These are phyloP conservation scores for Tetranychus urticae DNA, from an alignment of 1,140 invertebrate species.

Conservation along the genomic window DNA sequence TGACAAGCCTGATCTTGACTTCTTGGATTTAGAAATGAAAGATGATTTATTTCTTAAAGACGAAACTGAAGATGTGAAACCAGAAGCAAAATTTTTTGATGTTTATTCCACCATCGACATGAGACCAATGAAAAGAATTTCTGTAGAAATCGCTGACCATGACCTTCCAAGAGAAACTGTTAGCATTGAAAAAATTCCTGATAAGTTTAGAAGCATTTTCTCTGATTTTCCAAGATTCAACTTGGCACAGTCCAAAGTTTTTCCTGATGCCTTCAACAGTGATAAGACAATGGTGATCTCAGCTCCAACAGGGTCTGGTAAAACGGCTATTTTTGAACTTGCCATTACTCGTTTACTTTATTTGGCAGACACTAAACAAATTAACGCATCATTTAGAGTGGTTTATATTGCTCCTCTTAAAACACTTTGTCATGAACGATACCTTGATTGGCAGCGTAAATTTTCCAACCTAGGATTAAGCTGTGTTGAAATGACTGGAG, in stretches of 20 bases:
- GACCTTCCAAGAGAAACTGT: background rate
- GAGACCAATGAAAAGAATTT: too few relatives aligned
- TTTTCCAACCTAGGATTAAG: constrained; percentile 34
- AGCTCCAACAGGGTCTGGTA: constrained; percentile 25
- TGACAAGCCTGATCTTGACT: too few relatives aligned
- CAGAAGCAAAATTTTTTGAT: too few relatives aligned
- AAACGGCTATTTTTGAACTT: constrained; percentile 55
- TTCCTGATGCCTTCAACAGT: background rate
- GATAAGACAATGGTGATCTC: background rate
- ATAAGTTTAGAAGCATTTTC: background rate
- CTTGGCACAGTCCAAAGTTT: background rate
- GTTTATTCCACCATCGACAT: too few relatives aligned
- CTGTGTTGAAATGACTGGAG: constrained; percentile 46
- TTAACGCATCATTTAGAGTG: constrained; percentile 2
- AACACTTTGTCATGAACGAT: constrained; percentile 43
- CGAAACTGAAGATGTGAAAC: too few relatives aligned
- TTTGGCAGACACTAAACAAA: constrained; percentile 27
- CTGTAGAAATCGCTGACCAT: too few relatives aligned
- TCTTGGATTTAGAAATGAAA: too few relatives aligned
- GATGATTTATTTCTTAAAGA: too few relatives aligned
- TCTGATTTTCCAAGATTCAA: background rate
- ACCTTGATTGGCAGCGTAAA: constrained; percentile 42
- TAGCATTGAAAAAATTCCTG: background rate
- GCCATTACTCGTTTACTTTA: constrained; percentile 40
- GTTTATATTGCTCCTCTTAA: constrained; percentile 43